These are phyloP conservation scores for Drosophila navojoa DNA, from an alignment of 1,140 invertebrate genomes.

Conservation along the genomic window DNA sequence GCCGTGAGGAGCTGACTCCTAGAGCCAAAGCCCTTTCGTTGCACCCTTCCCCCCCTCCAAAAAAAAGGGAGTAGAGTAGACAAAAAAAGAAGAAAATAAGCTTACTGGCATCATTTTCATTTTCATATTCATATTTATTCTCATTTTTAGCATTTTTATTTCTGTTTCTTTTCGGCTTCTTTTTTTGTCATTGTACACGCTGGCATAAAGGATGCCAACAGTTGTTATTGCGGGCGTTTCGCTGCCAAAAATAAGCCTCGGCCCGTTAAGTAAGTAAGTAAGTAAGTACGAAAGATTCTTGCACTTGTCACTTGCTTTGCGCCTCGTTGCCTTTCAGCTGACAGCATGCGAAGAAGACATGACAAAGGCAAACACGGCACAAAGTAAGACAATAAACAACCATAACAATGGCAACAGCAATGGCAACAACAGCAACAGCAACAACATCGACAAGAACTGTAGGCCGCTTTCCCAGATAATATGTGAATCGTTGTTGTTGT, in stretches of 20 bases:
- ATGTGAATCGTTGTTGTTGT: slow-evolving; percentile 34
- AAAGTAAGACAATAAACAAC: slow-evolving; percentile 63
- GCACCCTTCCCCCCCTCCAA: no score
- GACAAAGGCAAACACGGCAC: slow-evolving; percentile 53
- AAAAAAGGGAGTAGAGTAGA: slow-evolving; percentile 5
- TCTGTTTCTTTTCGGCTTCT: slow-evolving; percentile 3
- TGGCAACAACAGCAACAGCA: neutral
- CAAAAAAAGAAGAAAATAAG: neutral
- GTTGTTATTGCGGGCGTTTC: slow-evolving; percentile 37
- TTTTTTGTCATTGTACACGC: slow-evolving; percentile 4
- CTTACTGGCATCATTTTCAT: slow-evolving; percentile 37
- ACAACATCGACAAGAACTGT: neutral
- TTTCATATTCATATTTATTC: slow-evolving; percentile 19
- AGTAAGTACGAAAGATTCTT: slow-evolving; percentile 61
- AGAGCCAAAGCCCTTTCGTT: slow-evolving; percentile 29
- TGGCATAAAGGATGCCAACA: slow-evolving; percentile 39
- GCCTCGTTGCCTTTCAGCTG: slow-evolving; percentile 33
- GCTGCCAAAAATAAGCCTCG: slow-evolving; percentile 43
- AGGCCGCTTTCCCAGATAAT: slow-evolving; percentile 35
- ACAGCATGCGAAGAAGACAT: slow-evolving; percentile 23
- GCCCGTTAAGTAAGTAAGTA: slow-evolving; percentile 54
- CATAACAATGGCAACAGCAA: slow-evolving; percentile 45
- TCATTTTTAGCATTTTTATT: slow-evolving; percentile 1
- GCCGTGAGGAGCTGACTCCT: neutral
- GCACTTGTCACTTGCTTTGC: slow-evolving; percentile 56